Evolutionary conservation across 2,888 invertebrate genomes (phyloP).

Genomic region (Meloe dianella): DNA sequence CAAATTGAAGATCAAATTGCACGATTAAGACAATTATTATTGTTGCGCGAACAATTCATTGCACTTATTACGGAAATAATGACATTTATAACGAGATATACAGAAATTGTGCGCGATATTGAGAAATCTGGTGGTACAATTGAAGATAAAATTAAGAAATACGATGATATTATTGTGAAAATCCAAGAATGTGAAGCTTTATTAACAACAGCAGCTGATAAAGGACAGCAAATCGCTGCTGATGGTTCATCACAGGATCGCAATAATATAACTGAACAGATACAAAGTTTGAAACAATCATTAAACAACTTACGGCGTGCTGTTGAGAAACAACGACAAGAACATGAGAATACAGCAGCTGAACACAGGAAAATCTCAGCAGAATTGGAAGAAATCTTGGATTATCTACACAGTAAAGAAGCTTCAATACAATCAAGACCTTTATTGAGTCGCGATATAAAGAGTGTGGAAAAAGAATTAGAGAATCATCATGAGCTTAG

Average conservation of each 20-base stretch:
- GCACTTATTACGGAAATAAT: slow-evolving; percentile 86
- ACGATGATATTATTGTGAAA: slow-evolving; percentile 83
- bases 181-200: slow-evolving; percentile 91
- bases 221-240: slow-evolving; percentile 90
- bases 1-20: slow-evolving; percentile 86
- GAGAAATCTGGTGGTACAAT: slow-evolving; percentile 82
- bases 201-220: slow-evolving; percentile 85
- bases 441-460: slow-evolving; percentile 75
- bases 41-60: slow-evolving; percentile 87
- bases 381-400: slow-evolving; percentile 82
- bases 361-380: slow-evolving; percentile 85
- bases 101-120: slow-evolving; percentile 82
- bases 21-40: slow-evolving; percentile 76
- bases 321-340: slow-evolving; percentile 85
- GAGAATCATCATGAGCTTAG: slow-evolving; percentile 75
- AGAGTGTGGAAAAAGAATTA: slow-evolving; percentile 82
- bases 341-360: slow-evolving; percentile 85
- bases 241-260: slow-evolving; percentile 88
- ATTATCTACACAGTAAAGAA: slow-evolving; percentile 84
- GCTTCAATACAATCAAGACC: slow-evolving; percentile 82
- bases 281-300: slow-evolving; percentile 87
- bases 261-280: slow-evolving; percentile 84
- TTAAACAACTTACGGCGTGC: slow-evolving; percentile 77
- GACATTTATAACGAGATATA: slow-evolving; percentile 86
- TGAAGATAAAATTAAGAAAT: slow-evolving; percentile 86